Percentiles rank a stretch among this genome's conserved stretches.
phyloP scores from a whole-genome alignment of 1,140 invertebrate species.

The Odontomachus brunneus region DNA sequence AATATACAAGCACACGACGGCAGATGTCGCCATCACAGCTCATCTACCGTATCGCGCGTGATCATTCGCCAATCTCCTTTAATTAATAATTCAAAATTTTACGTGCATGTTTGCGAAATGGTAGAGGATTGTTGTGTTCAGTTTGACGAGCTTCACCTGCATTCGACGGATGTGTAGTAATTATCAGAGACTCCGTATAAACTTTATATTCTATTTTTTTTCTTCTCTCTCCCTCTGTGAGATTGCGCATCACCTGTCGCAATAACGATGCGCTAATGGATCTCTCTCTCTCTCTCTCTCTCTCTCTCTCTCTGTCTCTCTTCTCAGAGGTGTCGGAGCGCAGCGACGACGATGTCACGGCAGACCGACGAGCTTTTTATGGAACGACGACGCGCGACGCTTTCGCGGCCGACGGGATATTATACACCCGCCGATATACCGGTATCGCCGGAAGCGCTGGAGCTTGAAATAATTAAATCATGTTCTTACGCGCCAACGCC shows the following conservation, averaged over 20 bases:
- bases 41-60: no score
- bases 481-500: constrained; percentile 66
- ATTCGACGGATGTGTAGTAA: no score
- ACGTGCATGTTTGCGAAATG: no score
- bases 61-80: no score
- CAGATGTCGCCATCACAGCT: no score
- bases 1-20: no score
- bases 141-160: no score
- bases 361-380: constrained; percentile 14
- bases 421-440: constrained; percentile 4
- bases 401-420: constrained; percentile 34
- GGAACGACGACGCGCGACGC: constrained; percentile 9
- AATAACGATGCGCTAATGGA: constrained; percentile 9
- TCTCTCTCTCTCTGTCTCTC: background rate
- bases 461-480: constrained; percentile 75
- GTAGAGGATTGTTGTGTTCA: no score
- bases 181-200: no score
- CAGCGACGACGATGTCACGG: constrained; percentile 10
- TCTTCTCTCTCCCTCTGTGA: background rate
- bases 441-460: constrained; percentile 40
- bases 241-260: background rate
- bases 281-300: no score
- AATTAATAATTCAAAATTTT: no score
- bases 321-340: constrained; percentile 32
- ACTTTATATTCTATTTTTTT: background rate